These are phyloP conservation scores for Epizoanthus scotinus DNA, from an alignment of 92 coral and sea anemone genomes.

Conservation along the genomic window DNA sequence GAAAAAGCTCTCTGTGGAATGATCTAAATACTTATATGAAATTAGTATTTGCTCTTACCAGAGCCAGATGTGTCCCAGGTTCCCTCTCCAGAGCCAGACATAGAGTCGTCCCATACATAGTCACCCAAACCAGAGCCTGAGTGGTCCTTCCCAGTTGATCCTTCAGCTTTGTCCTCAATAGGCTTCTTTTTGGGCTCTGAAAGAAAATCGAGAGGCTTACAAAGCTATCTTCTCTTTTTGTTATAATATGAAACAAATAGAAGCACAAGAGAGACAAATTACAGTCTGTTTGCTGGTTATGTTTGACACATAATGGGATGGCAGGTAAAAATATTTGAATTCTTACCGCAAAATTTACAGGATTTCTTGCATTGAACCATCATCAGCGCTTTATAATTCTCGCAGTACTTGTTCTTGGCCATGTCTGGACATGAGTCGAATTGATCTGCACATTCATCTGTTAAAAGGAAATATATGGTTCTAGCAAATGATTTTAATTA, in stretches of 20 bases:
- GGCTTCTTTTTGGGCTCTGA: conserved; percentile 8
- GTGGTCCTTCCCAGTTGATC: conserved; percentile 27
- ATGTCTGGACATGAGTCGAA: conserved; percentile 91
- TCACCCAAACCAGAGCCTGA: conserved; percentile 28
- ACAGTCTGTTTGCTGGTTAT: not conserved
- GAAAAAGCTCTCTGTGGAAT: no score
- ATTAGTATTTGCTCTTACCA: conserved; percentile 4
- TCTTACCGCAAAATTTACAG: conserved; percentile 90
- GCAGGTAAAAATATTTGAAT: not conserved
- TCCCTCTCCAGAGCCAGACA: conserved; percentile 41
- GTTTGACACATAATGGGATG: not conserved
- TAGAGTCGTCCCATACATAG: conserved; percentile 35
- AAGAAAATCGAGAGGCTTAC: not conserved
- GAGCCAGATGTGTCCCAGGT: conserved; percentile 34
- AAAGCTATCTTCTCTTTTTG: conserved; percentile 16
- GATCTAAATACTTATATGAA: no score
- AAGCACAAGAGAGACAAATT: not conserved
- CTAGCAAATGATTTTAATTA: not conserved
- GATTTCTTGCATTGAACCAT: conserved; percentile 89
- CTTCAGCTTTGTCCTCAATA: conserved; percentile 24
- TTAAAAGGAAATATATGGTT: not conserved
- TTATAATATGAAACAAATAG: no score
- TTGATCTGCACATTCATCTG: conserved; percentile 90
- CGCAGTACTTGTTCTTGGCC: conserved; percentile 90
- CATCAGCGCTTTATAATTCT: conserved; percentile 75